A percentile compares a stretch with the other conserved stretches of the same genome.
Conservation (phyloP, 2,113 vertebrate genomes). For the Silurus asotus region DNA sequence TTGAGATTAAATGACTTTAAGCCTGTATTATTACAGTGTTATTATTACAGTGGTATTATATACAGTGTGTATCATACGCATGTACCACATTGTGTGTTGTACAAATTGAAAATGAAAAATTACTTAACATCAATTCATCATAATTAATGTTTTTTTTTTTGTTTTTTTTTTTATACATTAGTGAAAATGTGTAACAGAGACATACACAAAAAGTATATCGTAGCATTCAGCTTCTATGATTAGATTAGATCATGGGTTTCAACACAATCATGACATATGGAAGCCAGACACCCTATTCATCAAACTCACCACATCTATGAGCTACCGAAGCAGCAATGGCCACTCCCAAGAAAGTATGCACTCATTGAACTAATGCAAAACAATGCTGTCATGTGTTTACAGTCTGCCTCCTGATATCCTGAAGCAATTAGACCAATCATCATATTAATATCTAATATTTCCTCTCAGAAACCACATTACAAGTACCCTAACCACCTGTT, state of each 20-base stretch:
- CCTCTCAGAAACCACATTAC: conserved; percentile 29
- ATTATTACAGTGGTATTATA: not conserved
- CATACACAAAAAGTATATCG: not conserved
- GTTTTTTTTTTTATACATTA: not conserved
- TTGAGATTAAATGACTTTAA: conserved; percentile 2
- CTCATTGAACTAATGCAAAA: conserved; percentile 44
- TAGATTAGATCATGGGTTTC: conserved; percentile 18
- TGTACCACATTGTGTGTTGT: not conserved
- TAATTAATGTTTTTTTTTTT: too few relatives aligned
- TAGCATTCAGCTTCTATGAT: not conserved
- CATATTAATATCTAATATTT: conserved; percentile 49
- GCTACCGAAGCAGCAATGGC: conserved; percentile 21
- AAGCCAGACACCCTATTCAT: conserved; percentile 21
- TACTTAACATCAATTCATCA: not conserved
- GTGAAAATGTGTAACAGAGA: not conserved
- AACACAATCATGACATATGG: conserved; percentile 15
- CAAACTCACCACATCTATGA: conserved; percentile 35
- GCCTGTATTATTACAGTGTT: not conserved
- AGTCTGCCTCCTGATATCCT: conserved; percentile 44
- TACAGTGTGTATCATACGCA: not conserved
- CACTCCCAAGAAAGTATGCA: conserved; percentile 49
- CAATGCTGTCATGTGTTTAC: conserved; percentile 52
- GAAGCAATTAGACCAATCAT: conserved; percentile 35
- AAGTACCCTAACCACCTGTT: not conserved
- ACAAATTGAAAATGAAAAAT: not conserved